Percentiles rank a stretch among this genome's conserved stretches.
Evolutionary conservation across 2,113 vertebrate genomes (phyloP).

Genomic region (Chrysemys picta): DNA sequence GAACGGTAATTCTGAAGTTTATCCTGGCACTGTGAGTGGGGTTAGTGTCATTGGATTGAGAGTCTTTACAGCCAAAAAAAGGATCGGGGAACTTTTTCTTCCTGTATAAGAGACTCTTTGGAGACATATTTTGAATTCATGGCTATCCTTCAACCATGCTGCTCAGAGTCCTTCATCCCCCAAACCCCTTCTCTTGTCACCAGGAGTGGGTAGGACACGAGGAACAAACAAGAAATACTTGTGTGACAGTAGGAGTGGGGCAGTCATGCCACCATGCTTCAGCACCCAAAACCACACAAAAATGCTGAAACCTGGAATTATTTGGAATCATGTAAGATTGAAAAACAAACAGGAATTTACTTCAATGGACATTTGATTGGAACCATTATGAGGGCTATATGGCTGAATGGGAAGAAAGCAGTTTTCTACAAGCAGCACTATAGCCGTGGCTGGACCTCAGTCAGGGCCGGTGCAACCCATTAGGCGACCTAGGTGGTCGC

Average conservation of each 20-base stretch:
- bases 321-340: accelerated
- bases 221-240: neutral
- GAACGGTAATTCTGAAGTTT: neutral
- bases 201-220: neutral
- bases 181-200: neutral
- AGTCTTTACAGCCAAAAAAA: neutral
- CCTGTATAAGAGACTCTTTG: neutral
- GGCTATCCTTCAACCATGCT: neutral
- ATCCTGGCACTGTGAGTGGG: neutral
- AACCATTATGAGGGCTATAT: neutral
- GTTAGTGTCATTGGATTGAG: neutral
- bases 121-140: neutral
- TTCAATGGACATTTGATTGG: neutral
- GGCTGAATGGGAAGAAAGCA: neutral
- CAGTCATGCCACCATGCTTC: neutral
- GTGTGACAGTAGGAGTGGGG: neutral
- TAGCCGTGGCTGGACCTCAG: neutral
- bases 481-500: too few relatives aligned
- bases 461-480: too few relatives aligned
- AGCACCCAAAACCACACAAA: accelerated
- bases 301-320: accelerated
- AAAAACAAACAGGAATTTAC: neutral
- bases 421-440: neutral
- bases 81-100: neutral
- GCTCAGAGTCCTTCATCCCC: neutral